Evolutionary conservation across 1,140 invertebrate species (phyloP), one percentile per base, ranked within the genome.

Genomic region (Daktulosphaira vitifoliae): DNA sequence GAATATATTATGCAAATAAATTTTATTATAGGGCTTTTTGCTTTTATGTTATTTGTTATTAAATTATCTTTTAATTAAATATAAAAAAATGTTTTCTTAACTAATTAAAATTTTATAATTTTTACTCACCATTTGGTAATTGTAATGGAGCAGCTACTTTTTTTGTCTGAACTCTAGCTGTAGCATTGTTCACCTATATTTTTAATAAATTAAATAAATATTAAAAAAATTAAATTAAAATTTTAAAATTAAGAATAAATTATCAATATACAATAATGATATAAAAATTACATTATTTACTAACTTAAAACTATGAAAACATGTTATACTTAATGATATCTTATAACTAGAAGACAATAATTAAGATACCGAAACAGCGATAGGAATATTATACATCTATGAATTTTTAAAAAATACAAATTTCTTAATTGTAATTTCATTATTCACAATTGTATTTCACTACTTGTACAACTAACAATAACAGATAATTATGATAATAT

Each of bases 121-220:
- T 26, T 59, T 71, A 79, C 89, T 85, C 84, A 95, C 92, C 92
- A 83, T 93, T 91, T 72, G 90, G 91, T 76, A 95, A 84, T 46
- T 59, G 54, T 73, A 90, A 82, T 69, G 89, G 84, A 8, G 53
- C 25, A 18, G 51, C 51, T 74, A 90, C 88, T 83, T 97, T 97
- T 85, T 96, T 97, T 74, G 92, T 96, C 84, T 96, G 92, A 76
- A 96, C 92, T 81, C 92, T 84, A 71, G 92, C 92, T 72, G 93
- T 97, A 70, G 93, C 92, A 82, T 96, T 96, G 83, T 96, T 97
- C 75, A 96, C 92, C 93, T 96, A 82, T 71, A 73, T 67, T 68
- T 70, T 71, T 73, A 68, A 59, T 20, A 53, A 2, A 49, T 9
- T 38, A 59, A 13, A 39, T 52, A 44, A 67, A 52, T 65, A 65